Base-by-base conservation (phyloP, 1,140 invertebrate species). In the Philotrypesis tridentata region DNA sequence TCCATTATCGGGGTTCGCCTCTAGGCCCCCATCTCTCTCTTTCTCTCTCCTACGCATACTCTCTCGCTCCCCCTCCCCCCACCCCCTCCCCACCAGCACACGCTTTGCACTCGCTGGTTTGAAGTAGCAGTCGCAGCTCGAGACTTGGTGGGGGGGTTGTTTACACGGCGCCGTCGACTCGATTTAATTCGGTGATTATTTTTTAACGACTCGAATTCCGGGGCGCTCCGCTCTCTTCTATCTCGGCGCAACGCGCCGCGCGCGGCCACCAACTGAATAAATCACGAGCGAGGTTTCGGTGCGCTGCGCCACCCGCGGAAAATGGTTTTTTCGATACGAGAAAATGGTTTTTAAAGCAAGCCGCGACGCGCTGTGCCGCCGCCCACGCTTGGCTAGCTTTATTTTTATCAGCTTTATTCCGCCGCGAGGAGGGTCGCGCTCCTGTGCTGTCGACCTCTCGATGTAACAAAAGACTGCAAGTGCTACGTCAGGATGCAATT, bases 141-240 rank as follows among this genome's bases (percentile, higher is more conserved):
- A 29, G 77, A 82, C 83, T 68, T 85, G 79, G 74, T 74, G 75
- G 85, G 88, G n/a, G 87, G 89, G 88, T 91, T 91, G 90, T 92
- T 92, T 92, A 90, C 90, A 91, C 84, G 86, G 71, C 78, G 85
- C 85, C 85, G 86, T 85, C 84, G 81, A 85, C 88, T 90, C 91
- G 88, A 91, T 91, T 92, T 92, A 91, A 91, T 92, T 91, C 89
- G 85, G 89, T 91, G 89, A 92, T 91, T 91, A 92, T 92, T 92
- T 92, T 91, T 91, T 92, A 91, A 92, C 90, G 89, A 91, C 87
- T 84, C 86, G 80, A 86, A 85, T 85, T 83, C 82, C 83, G 67
- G 72, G 72, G 48, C 67, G 43, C 37, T 21, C 48, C 77, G 65
- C 85, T 71, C 48, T 82, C 71, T 63, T 55, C 84, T 81, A 48